These are phyloP conservation scores for Isotomurus palustris DNA, from an alignment of 2,888 invertebrate species.

Conservation along the genomic window DNA sequence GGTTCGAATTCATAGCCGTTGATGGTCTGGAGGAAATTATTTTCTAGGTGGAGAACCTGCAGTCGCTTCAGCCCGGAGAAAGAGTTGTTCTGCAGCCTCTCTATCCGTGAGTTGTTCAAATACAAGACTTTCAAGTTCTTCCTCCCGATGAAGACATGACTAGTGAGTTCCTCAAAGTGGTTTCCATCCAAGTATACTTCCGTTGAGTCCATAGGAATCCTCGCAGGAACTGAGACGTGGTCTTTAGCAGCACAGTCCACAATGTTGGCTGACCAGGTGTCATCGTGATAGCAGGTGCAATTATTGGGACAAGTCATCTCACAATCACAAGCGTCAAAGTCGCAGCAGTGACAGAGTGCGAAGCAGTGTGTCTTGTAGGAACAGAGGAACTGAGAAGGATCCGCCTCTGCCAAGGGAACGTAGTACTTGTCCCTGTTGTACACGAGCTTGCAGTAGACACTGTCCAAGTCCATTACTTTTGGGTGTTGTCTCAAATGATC, in stretches of 20 bases:
- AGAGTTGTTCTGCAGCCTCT: conserved; percentile 79
- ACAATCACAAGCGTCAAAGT: conserved; percentile 94
- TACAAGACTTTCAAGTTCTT: conserved; percentile 82
- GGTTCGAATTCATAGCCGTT: conserved; percentile 77
- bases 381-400: conserved; percentile 85
- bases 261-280: conserved; percentile 87
- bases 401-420: conserved; percentile 79
- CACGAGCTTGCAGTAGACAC: conserved; percentile 80
- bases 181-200: conserved; percentile 90
- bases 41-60: conserved; percentile 76
- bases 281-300: conserved; percentile 88
- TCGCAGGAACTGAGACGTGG: conserved; percentile 68
- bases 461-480: conserved; percentile 82
- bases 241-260: conserved; percentile 80
- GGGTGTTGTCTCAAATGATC: conserved; percentile 80
- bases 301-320: conserved; percentile 61
- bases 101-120: conserved; percentile 82
- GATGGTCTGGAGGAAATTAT: conserved; percentile 73
- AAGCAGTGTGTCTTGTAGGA: conserved; percentile 90
- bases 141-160: conserved; percentile 85
- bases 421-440: conserved; percentile 79
- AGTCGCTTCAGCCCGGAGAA: conserved; percentile 80
- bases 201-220: conserved; percentile 84
- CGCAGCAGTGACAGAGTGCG: conserved; percentile 93
- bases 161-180: conserved; percentile 76